These are phyloP conservation scores for Etia nguti DNA, from an alignment of 2,113 vertebrate genomes.

Conservation along the genomic window DNA sequence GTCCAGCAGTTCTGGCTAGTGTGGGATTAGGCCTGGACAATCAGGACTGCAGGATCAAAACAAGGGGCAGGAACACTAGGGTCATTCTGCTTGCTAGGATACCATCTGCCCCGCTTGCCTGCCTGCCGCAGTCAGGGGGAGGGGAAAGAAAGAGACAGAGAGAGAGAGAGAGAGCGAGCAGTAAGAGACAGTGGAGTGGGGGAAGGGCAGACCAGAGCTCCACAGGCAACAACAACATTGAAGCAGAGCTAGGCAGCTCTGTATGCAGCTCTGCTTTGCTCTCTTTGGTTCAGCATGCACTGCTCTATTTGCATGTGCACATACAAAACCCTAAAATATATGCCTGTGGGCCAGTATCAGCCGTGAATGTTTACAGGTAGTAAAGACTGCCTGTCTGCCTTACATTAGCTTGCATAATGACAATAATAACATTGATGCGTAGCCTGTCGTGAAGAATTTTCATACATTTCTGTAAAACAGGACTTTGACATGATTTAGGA, in stretches of 20 bases:
- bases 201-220: constrained; percentile 60
- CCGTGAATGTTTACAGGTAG: neutral
- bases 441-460: neutral
- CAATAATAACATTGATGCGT: neutral
- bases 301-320: constrained; percentile 13
- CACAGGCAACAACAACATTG: constrained; percentile 65
- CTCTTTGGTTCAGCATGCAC: constrained; percentile 32
- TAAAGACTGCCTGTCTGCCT: neutral
- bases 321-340: constrained; percentile 1
- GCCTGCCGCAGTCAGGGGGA: constrained; percentile 80
- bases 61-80: constrained; percentile 86
- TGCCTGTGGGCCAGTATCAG: neutral
- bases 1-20: constrained; percentile 80
- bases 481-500: neutral
- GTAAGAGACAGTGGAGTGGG: constrained; percentile 38
- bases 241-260: constrained; percentile 49
- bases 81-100: constrained; percentile 86
- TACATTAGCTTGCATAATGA: neutral
- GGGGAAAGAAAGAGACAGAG: constrained; percentile 47
- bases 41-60: constrained; percentile 86
- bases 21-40: constrained; percentile 86
- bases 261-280: constrained; percentile 55
- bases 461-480: neutral
- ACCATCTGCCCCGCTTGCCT: constrained; percentile 83
- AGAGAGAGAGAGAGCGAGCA: constrained; percentile 27